Base-by-base conservation (phyloP, 2,888 invertebrate genomes). In the Phengaris alcon region DNA sequence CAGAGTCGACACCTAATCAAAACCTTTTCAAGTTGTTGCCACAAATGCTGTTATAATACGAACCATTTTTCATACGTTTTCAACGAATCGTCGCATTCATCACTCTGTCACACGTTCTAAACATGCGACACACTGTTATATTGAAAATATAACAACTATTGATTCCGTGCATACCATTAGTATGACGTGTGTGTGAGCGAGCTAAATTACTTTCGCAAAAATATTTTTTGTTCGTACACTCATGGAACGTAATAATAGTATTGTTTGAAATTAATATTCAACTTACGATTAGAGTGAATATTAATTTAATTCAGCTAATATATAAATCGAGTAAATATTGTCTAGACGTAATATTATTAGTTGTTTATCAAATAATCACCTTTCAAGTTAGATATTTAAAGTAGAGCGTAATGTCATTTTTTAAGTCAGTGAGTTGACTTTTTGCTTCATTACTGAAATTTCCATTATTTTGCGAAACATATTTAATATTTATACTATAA, bases 81-180 rank as follows among this genome's bases (percentile, higher is more conserved):
- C 79, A 81, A 79, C 79, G 78, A 79, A 78, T 79, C 77, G 77
- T 76, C 78, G 77, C 81, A 79, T 81, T 78, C 78, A 81, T 81
- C 80, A 81, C 77, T 35, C 68, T 76, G 77, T 78, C 78, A 77
- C 22, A 69, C 75, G 75, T 69, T 75, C 75, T 75, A 75, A 75
- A 68, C 75, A 69, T 75, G 75, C 75, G 54, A 75, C 70, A 69
- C 75, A 69, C 57, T 69, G 46, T 70, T 75, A 75, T 69, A 75
- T 75, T 69, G 75, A 55, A 75, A 75, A 75, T 75, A 69, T 54
- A 75, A 68, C 68, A 51, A 54, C 54, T 75, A 70, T 70, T 70
- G 70, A 70, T 70, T 70, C 15, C 12, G 48, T 70, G 22, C 12
- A 70, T 51, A 48, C 46, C 22, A 22, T 70, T 48, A 51, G 52